These are phyloP conservation scores for Pyrocephalus nanus DNA, from an alignment of 2,797 vertebrate species.

Conservation along the genomic window DNA sequence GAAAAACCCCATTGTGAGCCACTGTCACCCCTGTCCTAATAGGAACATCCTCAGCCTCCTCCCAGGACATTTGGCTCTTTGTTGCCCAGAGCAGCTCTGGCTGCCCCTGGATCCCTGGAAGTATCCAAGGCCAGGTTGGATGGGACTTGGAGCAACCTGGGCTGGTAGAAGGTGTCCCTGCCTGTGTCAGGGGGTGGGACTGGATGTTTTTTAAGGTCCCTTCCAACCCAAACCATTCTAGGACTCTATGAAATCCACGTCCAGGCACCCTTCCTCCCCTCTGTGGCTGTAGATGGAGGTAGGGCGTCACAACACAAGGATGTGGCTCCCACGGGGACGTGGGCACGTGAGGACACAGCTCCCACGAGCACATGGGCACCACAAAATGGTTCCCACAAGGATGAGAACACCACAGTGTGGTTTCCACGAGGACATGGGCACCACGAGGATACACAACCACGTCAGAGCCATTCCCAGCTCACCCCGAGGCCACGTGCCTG, in stretches of 20 bases:
- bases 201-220: not conserved
- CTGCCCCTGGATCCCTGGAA: not conserved
- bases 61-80: not conserved
- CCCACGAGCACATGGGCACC: not conserved
- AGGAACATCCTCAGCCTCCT: not conserved
- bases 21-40: not conserved
- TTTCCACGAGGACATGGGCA: not conserved
- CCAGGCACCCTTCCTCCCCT: not conserved
- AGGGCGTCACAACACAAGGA: not conserved
- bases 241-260: not conserved
- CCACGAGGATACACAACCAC: rapidly evolving
- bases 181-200: not conserved
- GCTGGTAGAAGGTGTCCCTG: not conserved
- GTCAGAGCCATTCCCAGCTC: not conserved
- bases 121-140: not conserved
- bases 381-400: too few species aligned
- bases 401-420: too few species aligned
- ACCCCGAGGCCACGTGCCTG: rapidly evolving
- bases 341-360: too few species aligned
- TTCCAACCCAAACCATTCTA: not conserved
- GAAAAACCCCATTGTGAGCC: too few species aligned
- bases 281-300: not conserved
- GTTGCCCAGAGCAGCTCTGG: not conserved
- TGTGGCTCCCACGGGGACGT: too few species aligned
- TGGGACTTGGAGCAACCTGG: not conserved